Conservation (phyloP, 2,888 invertebrate genomes). For the Pristionchus japonicus region DNA sequence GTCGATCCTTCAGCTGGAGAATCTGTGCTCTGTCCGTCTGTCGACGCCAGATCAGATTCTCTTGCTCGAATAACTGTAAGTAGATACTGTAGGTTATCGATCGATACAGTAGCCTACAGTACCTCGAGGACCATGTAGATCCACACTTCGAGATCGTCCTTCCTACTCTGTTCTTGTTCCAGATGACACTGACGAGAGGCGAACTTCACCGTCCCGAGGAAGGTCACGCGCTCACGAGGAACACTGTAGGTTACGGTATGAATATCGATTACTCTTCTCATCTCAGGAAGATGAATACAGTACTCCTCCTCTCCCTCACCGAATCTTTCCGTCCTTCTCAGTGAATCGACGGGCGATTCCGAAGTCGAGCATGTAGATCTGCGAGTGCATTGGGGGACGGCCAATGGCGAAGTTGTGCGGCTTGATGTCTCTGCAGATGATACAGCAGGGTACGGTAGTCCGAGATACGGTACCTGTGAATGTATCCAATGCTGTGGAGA, state of each 20-base stretch:
- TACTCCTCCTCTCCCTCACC: not conserved
- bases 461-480: conserved; percentile 35
- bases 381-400: not conserved
- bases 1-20: not conserved
- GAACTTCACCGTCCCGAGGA: conserved; percentile 44
- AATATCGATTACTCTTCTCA: no score
- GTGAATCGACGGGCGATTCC: conserved; percentile 31
- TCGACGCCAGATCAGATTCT: conserved; percentile 38
- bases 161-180: conserved; percentile 38
- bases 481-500: conserved; percentile 40
- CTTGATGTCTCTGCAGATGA: conserved; percentile 45
- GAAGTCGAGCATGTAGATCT: conserved; percentile 46
- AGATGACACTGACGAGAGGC: conserved; percentile 31
- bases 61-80: conserved; percentile 27
- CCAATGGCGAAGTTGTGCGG: conserved; percentile 48
- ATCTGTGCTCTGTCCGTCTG: conserved; percentile 12
- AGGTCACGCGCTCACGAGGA: conserved; percentile 31
- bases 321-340: conserved; percentile 19
- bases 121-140: conserved; percentile 42
- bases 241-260: conserved; percentile 21
- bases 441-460: no score
- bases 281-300: not conserved
- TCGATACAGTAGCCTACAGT: not conserved
- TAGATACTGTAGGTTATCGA: not conserved
- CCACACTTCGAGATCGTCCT: conserved; percentile 43